Conservation (phyloP, 2,888 invertebrate genomes). For the Lasioglossum villosulum region DNA sequence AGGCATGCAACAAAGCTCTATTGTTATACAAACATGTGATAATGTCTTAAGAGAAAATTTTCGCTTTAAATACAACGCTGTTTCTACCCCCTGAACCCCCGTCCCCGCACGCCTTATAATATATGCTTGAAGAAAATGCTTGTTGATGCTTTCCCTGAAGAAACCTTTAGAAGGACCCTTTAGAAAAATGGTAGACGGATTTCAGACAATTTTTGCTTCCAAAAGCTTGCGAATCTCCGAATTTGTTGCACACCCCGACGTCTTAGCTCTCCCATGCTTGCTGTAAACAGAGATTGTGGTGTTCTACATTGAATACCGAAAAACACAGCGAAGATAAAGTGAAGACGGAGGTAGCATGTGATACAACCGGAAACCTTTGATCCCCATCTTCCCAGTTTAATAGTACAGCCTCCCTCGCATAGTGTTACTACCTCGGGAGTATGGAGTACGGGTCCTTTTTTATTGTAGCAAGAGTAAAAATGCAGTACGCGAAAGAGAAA, state of each 20-base stretch:
- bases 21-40: slow-evolving; percentile 2
- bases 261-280: background rate
- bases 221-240: background rate
- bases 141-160: background rate
- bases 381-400: background rate
- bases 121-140: background rate
- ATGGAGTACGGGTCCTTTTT: no score
- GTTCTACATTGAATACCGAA: background rate
- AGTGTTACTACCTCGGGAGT: no score
- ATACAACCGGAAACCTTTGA: background rate
- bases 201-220: background rate
- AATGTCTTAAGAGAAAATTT: background rate
- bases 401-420: no score
- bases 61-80: background rate
- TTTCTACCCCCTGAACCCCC: background rate
- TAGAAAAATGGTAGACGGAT: background rate
- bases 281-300: background rate
- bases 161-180: background rate
- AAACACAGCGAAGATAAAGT: background rate
- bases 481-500: no score
- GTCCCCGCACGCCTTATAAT: background rate
- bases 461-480: no score
- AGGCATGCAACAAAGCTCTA: background rate
- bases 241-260: background rate
- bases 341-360: background rate